phyloP scores from a whole-genome alignment of 2,888 invertebrate genomes.

The Sussaba pulchella region DNA sequence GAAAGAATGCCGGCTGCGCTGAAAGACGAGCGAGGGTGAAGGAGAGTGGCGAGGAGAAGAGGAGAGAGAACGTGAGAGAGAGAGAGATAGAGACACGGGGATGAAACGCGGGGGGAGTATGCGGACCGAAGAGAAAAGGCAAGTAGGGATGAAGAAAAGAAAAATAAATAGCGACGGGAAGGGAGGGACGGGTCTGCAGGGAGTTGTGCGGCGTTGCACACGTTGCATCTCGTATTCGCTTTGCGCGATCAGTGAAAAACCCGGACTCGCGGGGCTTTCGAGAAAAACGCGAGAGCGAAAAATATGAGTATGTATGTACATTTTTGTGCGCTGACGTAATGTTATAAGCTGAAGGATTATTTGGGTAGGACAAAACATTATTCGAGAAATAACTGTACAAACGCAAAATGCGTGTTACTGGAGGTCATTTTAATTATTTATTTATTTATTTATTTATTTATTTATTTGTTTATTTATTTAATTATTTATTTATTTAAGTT shows the following conservation, averaged over 20 bases:
- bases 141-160: neutral
- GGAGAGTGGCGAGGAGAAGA: conserved; percentile 31
- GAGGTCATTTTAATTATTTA: too few species aligned
- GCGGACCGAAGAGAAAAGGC: neutral
- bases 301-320: too few species aligned
- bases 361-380: neutral
- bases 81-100: conserved; percentile 7
- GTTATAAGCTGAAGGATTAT: too few species aligned
- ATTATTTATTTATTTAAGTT: too few species aligned
- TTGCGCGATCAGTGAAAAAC: conserved; percentile 12
- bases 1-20: conserved; percentile 43
- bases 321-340: too few species aligned
- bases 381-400: too few species aligned
- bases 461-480: too few species aligned
- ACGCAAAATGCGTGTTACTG: too few species aligned
- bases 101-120: conserved; percentile 1
- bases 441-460: too few species aligned
- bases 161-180: conserved; percentile 34
- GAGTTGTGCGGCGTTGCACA: too few species aligned
- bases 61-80: conserved; percentile 11
- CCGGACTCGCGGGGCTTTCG: neutral
- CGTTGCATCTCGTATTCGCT: conserved; percentile 40
- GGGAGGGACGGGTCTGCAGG: conserved; percentile 23
- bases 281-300: neutral
- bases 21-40: conserved; percentile 32